These are phyloP conservation scores for Apodemia mormo DNA, from an alignment of 2,888 invertebrate genomes.

Conservation along the genomic window DNA sequence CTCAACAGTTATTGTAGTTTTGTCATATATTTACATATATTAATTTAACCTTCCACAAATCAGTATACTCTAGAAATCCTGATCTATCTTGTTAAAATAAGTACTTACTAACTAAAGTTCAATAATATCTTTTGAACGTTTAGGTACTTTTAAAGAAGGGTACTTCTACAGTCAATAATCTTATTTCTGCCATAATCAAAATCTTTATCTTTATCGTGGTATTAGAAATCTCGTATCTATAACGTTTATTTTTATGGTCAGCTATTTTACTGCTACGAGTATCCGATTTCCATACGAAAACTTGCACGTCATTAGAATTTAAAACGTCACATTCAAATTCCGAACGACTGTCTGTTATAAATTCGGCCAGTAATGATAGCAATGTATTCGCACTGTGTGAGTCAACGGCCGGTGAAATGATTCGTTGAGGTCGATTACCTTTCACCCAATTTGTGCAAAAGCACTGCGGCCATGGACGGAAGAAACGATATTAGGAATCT, in stretches of 20 bases:
- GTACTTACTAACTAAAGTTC: no score
- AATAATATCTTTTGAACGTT: no score
- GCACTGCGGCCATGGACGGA: conserved; percentile 49
- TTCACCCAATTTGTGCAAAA: conserved; percentile 73
- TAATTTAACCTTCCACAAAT: no score
- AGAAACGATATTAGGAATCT: conserved; percentile 43
- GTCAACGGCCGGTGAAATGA: conserved; percentile 70
- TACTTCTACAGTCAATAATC: no score
- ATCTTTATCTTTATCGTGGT: no score
- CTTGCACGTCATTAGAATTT: conserved; percentile 42
- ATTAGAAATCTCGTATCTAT: no score
- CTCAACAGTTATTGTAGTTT: no score
- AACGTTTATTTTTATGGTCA: conserved; percentile 3
- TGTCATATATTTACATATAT: no score
- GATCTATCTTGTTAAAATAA: no score
- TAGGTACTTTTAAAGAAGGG: no score
- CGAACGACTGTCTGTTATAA: conserved; percentile 52
- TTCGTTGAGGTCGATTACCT: conserved; percentile 60
- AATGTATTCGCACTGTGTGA: conserved; percentile 57
- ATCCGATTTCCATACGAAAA: conserved; percentile 43
- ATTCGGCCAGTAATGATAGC: conserved; percentile 67
- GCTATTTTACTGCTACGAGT: conserved; percentile 34
- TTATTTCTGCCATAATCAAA: no score
- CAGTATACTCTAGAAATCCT: no score
- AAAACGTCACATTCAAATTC: conserved; percentile 44